A percentile compares a stretch with the other conserved stretches of the same genome.
Conservation (phyloP, 2,797 vertebrate genomes). For the Ambastaia sidthimunki region DNA sequence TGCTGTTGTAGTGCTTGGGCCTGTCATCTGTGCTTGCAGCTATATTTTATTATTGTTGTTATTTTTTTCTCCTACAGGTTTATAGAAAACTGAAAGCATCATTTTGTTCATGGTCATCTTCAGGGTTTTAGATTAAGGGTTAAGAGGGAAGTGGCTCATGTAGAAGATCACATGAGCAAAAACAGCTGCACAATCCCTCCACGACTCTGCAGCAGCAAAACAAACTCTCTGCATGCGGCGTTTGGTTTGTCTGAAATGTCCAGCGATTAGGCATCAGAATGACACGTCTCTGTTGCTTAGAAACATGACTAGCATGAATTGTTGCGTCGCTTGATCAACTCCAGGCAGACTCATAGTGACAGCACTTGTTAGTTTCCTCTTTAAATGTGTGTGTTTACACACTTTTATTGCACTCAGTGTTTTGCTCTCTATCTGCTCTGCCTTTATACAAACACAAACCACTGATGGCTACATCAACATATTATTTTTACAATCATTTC, state of each 20-base stretch:
- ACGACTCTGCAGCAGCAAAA: slow-evolving; percentile 51
- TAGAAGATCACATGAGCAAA: not conserved
- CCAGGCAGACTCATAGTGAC: slow-evolving; percentile 43
- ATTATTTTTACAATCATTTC: not conserved
- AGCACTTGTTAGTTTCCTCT: slow-evolving; percentile 41
- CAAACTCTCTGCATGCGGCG: slow-evolving; percentile 54
- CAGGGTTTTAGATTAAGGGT: not conserved
- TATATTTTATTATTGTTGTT: too few relatives aligned
- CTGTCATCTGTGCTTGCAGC: too few relatives aligned
- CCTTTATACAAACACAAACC: slow-evolving; percentile 5
- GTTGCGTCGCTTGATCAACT: slow-evolving; percentile 58
- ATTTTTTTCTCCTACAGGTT: too few relatives aligned
- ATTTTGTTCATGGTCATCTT: too few relatives aligned
- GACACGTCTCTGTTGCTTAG: slow-evolving; percentile 63
- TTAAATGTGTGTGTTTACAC: slow-evolving; percentile 19
- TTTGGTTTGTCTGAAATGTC: slow-evolving; percentile 61
- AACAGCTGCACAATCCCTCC: slow-evolving; percentile 16
- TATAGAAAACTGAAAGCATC: too few relatives aligned
- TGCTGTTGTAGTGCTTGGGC: too few relatives aligned
- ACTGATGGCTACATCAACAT: not conserved
- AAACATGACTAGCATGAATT: slow-evolving; percentile 63
- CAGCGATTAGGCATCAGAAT: slow-evolving; percentile 61
- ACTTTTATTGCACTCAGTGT: slow-evolving; percentile 33
- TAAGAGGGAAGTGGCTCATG: not conserved
- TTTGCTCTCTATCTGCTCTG: slow-evolving; percentile 14